phyloP scores from a whole-genome alignment of 2,797 vertebrate genomes.

The Trichosurus vulpecula region DNA sequence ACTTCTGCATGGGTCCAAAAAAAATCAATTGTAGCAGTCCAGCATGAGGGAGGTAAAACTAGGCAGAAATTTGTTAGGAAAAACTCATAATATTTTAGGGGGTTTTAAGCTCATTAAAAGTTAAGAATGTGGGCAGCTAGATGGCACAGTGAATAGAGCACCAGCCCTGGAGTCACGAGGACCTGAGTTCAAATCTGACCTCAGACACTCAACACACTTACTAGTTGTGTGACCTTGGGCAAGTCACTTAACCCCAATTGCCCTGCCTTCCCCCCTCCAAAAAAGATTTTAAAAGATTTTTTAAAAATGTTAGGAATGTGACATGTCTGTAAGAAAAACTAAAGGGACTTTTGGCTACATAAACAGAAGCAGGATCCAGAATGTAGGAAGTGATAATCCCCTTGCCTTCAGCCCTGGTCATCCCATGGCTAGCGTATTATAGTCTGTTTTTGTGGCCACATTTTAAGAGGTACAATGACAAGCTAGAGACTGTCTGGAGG shows the following conservation, averaged over 20 bases:
- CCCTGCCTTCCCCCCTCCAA: too few relatives aligned
- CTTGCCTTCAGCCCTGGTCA: not conserved
- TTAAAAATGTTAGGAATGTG: not conserved
- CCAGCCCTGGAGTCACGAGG: too few relatives aligned
- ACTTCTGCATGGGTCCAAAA: not conserved
- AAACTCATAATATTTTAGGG: not conserved
- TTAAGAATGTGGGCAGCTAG: too few relatives aligned
- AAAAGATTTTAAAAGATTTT: too few relatives aligned
- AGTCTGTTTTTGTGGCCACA: not conserved
- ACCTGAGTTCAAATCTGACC: too few relatives aligned
- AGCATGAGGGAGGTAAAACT: not conserved
- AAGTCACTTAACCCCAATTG: too few relatives aligned
- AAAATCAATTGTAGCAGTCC: not conserved
- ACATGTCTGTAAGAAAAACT: not conserved
- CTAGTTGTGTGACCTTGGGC: too few relatives aligned
- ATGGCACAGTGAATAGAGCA: too few relatives aligned
- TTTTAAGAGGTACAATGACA: not conserved
- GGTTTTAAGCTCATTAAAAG: not conserved
- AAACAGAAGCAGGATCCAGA: not conserved
- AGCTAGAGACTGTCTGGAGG: not conserved
- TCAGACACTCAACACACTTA: too few relatives aligned
- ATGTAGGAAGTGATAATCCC: not conserved
- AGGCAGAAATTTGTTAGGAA: not conserved
- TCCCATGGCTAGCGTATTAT: not conserved
- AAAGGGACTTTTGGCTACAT: not conserved